Evolutionary conservation across 2,797 vertebrate species (phyloP).

Genomic region (Brachyrhaphis roseni): DNA sequence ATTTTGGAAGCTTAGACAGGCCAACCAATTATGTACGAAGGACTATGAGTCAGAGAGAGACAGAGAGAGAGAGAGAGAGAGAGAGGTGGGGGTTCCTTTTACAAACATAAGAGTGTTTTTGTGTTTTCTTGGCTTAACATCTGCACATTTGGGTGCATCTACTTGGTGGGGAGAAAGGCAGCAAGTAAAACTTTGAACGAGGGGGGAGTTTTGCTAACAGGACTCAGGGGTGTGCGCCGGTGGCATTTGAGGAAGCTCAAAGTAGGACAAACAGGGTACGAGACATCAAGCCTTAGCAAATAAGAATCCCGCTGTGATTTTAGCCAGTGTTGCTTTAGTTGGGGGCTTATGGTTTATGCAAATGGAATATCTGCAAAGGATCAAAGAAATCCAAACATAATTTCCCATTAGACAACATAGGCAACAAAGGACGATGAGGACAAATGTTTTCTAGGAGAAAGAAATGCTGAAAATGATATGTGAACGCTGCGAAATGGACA

Average conservation of each 20-base stretch:
- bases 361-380: constrained; percentile 71
- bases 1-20: constrained; percentile 91
- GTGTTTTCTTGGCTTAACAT: constrained; percentile 53
- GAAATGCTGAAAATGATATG: neutral
- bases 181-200: constrained; percentile 43
- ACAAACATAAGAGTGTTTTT: constrained; percentile 71
- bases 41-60: constrained; percentile 71
- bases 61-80: constrained; percentile 23
- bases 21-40: constrained; percentile 90
- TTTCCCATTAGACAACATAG: constrained; percentile 67
- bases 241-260: constrained; percentile 66
- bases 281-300: constrained; percentile 72
- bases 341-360: constrained; percentile 75
- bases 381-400: constrained; percentile 75
- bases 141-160: constrained; percentile 28
- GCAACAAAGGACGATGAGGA: constrained; percentile 58
- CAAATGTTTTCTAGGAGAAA: constrained; percentile 37
- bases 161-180: constrained; percentile 9
- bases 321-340: constrained; percentile 66
- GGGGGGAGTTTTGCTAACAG: constrained; percentile 71
- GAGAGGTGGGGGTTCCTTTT: neutral
- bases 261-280: constrained; percentile 67
- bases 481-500: neutral
- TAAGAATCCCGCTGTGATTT: constrained; percentile 70
- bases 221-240: constrained; percentile 72